Conservation (phyloP, 2,888 invertebrate species). For the Hofmannophila pseudospretella region DNA sequence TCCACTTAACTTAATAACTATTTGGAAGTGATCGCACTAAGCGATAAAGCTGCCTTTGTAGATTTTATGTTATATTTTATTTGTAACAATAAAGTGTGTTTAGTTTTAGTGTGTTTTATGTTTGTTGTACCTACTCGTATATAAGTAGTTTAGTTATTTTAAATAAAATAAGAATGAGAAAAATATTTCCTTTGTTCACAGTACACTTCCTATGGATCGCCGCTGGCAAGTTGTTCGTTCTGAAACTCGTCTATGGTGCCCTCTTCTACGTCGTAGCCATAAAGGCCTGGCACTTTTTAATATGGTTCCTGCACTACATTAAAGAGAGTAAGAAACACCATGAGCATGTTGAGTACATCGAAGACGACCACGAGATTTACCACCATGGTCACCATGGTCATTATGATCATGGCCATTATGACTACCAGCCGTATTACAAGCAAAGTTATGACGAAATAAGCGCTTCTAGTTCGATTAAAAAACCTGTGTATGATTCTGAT, state of each 20-base stretch:
- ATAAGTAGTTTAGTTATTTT: no score
- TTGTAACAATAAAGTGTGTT: no score
- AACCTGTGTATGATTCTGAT: conserved; percentile 54
- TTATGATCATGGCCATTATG: conserved; percentile 12
- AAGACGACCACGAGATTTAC: conserved; percentile 25
- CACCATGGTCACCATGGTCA: conserved; percentile 23
- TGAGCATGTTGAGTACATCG: conserved; percentile 43
- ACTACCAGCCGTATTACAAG: conserved; percentile 22
- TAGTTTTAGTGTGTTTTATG: no score
- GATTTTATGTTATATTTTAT: no score
- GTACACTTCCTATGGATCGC: conserved; percentile 65
- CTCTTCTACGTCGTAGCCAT: conserved; percentile 48
- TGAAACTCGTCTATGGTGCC: conserved; percentile 59
- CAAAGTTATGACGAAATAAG: conserved; percentile 18
- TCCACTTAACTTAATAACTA: no score
- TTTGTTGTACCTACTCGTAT: no score
- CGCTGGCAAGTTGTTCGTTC: conserved; percentile 55
- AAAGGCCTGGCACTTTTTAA: conserved; percentile 57
- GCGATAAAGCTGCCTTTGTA: no score
- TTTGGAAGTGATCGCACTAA: no score
- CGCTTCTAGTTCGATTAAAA: conserved; percentile 20
- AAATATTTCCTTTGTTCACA: conserved; percentile 37
- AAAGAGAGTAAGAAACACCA: conserved; percentile 46
- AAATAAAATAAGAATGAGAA: no score
- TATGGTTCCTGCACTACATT: conserved; percentile 62